phyloP scores from a whole-genome alignment of 2,113 vertebrate genomes.

The Balaenoptera acutorostrata region DNA sequence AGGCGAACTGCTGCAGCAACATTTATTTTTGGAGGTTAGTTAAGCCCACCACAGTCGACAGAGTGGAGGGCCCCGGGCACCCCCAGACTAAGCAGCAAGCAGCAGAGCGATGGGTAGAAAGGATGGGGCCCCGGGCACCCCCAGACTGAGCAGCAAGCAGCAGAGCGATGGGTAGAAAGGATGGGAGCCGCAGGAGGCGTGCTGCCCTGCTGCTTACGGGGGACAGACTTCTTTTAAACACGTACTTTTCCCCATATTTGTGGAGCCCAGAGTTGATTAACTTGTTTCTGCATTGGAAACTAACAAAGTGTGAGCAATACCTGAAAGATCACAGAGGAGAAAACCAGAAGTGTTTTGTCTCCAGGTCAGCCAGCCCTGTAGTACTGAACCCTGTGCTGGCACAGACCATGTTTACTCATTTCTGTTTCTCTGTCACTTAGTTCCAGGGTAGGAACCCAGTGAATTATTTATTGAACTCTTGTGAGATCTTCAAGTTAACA shows the following conservation, averaged over 20 bases:
- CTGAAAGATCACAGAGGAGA: neutral
- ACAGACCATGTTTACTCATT: accelerated
- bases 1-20: neutral
- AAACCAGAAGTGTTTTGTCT: neutral
- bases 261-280: neutral
- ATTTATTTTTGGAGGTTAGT: neutral
- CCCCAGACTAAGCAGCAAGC: neutral
- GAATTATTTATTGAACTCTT: neutral
- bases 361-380: neutral
- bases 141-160: accelerated
- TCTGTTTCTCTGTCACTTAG: neutral
- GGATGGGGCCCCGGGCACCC: neutral
- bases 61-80: accelerated
- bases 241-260: neutral
- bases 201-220: accelerated
- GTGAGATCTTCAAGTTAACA: neutral
- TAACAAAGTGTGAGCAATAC: neutral
- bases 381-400: neutral
- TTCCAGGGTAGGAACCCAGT: neutral
- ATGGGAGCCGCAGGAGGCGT: neutral
- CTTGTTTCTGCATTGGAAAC: neutral
- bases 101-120: accelerated
- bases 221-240: neutral
- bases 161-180: neutral
- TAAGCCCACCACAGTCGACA: neutral